A percentile compares a stretch with the other conserved stretches of the same genome.
phyloP scores from a whole-genome alignment of 2,113 vertebrate genomes.

The Clarias batrachus region DNA sequence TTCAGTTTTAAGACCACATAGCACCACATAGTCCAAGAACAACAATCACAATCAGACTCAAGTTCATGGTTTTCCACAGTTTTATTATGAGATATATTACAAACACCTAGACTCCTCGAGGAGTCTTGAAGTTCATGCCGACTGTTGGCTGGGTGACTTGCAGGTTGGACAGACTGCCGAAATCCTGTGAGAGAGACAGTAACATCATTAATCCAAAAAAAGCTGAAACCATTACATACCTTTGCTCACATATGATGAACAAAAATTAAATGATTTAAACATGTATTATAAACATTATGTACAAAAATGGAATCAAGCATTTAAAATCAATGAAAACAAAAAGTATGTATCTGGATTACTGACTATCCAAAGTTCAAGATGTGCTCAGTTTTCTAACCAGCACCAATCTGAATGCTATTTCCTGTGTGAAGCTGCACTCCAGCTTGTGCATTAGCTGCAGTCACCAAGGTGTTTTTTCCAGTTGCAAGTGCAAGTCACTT shows the following conservation, averaged over 20 bases:
- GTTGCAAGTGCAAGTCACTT: background rate
- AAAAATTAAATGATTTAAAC: background rate
- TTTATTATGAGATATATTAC: constrained; percentile 56
- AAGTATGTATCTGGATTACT: background rate
- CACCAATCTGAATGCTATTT: background rate
- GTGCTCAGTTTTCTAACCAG: background rate
- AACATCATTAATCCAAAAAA: background rate
- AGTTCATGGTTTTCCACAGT: background rate
- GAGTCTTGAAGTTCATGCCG: constrained; percentile 94
- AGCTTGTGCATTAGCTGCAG: background rate
- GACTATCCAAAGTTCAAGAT: background rate
- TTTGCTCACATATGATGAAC: background rate
- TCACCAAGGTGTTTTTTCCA: background rate
- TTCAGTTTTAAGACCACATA: background rate
- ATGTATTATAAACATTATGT: background rate
- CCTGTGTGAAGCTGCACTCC: background rate
- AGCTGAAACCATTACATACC: background rate
- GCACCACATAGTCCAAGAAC: background rate
- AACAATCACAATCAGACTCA: background rate
- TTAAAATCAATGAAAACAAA: background rate
- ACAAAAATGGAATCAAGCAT: background rate
- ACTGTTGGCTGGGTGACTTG: constrained; percentile 90
- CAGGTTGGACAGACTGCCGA: constrained; percentile 91
- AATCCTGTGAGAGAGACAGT: constrained; percentile 77
- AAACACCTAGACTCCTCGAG: constrained; percentile 74